Base-by-base conservation (phyloP, 2,888 invertebrate genomes). In the Tineola bisselliella region DNA sequence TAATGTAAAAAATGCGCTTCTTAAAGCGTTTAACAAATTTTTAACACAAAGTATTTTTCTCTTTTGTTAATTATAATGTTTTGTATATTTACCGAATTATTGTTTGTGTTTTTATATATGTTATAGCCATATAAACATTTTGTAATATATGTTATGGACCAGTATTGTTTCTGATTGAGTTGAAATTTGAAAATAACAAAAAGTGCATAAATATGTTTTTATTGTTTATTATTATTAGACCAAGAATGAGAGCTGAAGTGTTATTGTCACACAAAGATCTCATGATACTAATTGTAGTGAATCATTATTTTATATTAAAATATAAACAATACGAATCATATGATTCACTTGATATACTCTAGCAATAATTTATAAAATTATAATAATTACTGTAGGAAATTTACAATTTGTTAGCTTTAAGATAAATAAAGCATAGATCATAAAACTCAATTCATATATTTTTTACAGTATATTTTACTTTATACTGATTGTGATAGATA, bases 361-460 rank as follows among this genome's bases (percentile, higher is more conserved):
- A 56, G 56, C 56, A 56, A 56, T 56, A 56, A 56, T 25, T 56
- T 56, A 13, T 56, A 25, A 56, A 56, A 56, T 48, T 48, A 48
- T 48, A 48, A 15, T 48, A 15, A 48, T 48, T 48, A 48, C 48
- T 48, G 48, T 48, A 48, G 48, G 10, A 48, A 48, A 48, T 48
- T 48, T 48, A 13, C 13, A 48, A 48, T 15, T 48, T 6, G 5
- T 15, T 48, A 48, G 48, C 1, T 15, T 5, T 48, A 48, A 48
- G 48, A 6, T 12, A 38, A 38, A 38, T 6, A 38, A 38, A 25
- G 6, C 25, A 25, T 25, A 25, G 25, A 25, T 25, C 25, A 25
- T 25, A 4, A 6, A 25, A 25, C 25, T 25, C 25, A 25, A 25
- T 25, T 25, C 25, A 25, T 25, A 25, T 25, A 25, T 25, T 25